Evolutionary conservation across 2,797 vertebrate species (phyloP), one percentile per base, ranked within the genome.

Genomic region (Phrynocephalus guinanensis): DNA sequence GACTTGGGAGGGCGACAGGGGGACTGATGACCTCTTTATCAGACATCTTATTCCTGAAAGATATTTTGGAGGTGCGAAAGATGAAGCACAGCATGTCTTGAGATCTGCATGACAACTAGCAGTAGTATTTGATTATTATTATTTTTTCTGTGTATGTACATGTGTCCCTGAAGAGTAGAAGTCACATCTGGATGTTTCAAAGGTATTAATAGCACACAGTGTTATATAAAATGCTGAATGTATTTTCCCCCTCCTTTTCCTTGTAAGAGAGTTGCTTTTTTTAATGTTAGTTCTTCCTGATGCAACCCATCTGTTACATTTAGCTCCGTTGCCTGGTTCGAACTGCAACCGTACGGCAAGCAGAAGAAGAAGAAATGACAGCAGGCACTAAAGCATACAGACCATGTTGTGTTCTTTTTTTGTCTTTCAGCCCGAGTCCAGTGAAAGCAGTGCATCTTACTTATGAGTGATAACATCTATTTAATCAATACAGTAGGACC

Each of bases 101-200:
- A 60, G 26, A 72, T 66, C 77, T 72, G 33, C 84, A 84, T 80
- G 76, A 66, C 76, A 79, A 66, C 79, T 80, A 63, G 20, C 68
- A 5, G 56, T 77, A 67, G 44, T 87, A 87, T 10, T 82, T 48
- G 18, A 79, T 79, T 87, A 68, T 22, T 44, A 7, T 56, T 63
- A 56, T 20, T 20, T 6, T 20, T 15, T 4, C 60, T 20, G 60
- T 63, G 60, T 63, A 63, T 3, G 16, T 63, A 20, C 52, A 44
- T 48, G 33, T 84, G 85, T 85, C 67, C 44, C 73, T 78, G 8
- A 70, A 71, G 78, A 33, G 60, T 89, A 75, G 30, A 0, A 52
- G 78, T 82, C 67, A 90, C 87, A 83, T 86, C 73, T 82, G 81
- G 28, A 38, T 84, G 77, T 88, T 84, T 83, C 82, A 93, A 83